A percentile compares a stretch with the other conserved stretches of the same genome.
phyloP scores from a whole-genome alignment of 2,113 vertebrate species.

The Bolborhynchus lineola region DNA sequence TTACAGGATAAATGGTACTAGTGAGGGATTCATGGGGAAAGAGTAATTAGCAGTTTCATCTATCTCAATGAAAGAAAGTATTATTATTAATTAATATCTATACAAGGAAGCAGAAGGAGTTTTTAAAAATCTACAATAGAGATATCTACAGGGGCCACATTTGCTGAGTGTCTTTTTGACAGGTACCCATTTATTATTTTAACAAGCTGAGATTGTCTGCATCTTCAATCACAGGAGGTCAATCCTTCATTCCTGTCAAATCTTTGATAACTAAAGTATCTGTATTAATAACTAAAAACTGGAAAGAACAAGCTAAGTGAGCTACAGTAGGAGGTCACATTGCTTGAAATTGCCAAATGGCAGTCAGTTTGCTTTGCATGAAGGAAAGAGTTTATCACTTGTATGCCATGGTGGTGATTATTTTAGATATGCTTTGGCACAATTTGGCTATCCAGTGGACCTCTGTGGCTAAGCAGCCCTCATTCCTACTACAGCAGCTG shows the following conservation, averaged over 20 bases:
- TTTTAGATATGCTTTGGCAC: neutral
- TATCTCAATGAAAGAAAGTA: conserved; percentile 74
- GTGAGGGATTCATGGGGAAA: conserved; percentile 66
- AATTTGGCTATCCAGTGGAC: neutral
- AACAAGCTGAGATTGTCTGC: conserved; percentile 62
- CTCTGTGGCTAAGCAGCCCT: neutral
- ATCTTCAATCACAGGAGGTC: conserved; percentile 48
- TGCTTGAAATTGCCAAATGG: neutral
- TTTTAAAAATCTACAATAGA: conserved; percentile 63
- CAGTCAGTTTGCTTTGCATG: neutral
- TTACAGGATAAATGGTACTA: conserved; percentile 65
- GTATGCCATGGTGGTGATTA: neutral
- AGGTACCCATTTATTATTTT: conserved; percentile 68
- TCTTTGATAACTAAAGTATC: conserved; percentile 63
- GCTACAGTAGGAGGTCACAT: neutral
- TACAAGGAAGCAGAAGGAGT: conserved; percentile 55
- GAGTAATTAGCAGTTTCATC: conserved; percentile 72
- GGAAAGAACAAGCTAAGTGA: conserved; percentile 11
- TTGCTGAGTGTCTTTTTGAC: conserved; percentile 68
- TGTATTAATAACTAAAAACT: conserved; percentile 62
- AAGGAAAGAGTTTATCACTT: neutral
- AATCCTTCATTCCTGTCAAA: conserved; percentile 63
- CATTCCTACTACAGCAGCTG: neutral
- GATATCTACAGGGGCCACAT: conserved; percentile 68
- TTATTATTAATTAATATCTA: conserved; percentile 78